A percentile compares a stretch with the other conserved stretches of the same genome.
Conservation (phyloP, 2,797 vertebrate genomes). For the Philypnodon macrostomus region DNA sequence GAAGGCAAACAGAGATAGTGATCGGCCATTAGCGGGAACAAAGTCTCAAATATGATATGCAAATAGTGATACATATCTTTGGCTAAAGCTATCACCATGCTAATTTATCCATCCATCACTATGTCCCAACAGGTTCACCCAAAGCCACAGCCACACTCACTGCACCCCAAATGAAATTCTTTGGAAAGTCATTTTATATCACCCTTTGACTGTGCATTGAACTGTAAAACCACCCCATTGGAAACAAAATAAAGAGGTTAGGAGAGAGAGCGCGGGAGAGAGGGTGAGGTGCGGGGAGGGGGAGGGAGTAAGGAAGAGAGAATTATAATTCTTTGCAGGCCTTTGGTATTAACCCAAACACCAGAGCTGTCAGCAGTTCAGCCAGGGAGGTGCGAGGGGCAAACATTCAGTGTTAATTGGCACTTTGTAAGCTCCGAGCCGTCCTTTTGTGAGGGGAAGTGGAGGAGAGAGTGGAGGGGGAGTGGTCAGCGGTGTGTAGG, state of each 20-base stretch:
- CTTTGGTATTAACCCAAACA: slow-evolving; percentile 87
- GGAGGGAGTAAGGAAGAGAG: slow-evolving; percentile 66
- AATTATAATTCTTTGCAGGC: slow-evolving; percentile 84
- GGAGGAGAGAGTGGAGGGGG: slow-evolving; percentile 54
- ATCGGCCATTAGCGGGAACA: slow-evolving; percentile 1
- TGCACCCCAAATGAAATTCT: slow-evolving; percentile 77
- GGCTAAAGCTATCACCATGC: neutral
- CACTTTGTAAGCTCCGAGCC: slow-evolving; percentile 82
- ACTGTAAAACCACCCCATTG: slow-evolving; percentile 84
- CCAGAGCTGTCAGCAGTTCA: slow-evolving; percentile 82
- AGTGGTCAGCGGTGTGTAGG: slow-evolving; percentile 40
- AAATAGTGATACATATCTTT: neutral
- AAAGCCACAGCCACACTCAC: slow-evolving; percentile 41
- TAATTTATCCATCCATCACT: slow-evolving; percentile 13
- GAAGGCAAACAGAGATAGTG: neutral
- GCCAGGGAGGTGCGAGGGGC: slow-evolving; percentile 79
- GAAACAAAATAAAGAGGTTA: slow-evolving; percentile 83
- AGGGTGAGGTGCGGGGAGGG: slow-evolving; percentile 60
- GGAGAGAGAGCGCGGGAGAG: slow-evolving; percentile 64
- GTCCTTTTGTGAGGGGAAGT: slow-evolving; percentile 78
- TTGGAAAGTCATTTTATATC: slow-evolving; percentile 86
- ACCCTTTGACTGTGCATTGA: slow-evolving; percentile 85
- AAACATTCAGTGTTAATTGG: slow-evolving; percentile 86
- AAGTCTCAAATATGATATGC: neutral
- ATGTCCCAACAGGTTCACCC: slow-evolving; percentile 11